Base-by-base conservation (phyloP, 2,888 invertebrate species). In the Eristalinus aeneus region DNA sequence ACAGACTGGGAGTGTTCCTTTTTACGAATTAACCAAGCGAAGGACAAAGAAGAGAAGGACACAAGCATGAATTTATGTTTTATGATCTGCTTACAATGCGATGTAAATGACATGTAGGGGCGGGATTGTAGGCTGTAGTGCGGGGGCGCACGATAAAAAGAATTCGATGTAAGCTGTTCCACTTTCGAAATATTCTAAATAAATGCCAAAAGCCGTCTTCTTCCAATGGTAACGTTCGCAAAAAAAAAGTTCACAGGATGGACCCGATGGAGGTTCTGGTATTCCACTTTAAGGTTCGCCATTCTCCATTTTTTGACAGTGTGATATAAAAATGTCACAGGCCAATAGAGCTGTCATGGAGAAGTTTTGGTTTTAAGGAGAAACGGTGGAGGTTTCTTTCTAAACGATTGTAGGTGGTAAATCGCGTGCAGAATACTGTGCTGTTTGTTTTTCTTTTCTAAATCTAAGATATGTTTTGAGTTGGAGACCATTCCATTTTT, bases 61-160 rank as follows among this genome's bases (percentile, higher is more conserved):
- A 71, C 67, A 74, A 75, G 83, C 74, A 78, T 84, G 75, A 84
- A 74, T 75, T 79, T 67, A 72, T 75, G 79, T 84, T 75, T 79
- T 75, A 84, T 75, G 69, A 78, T 71, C 58, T 83, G 83, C 83
- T 79, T 79, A 79, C 79, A 79, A 84, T 84, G 71, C 69, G 78
- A 78, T 78, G 84, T 61, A 72, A 84, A 84, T 69, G 77, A 65
- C 71, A 36, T 39, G 36, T 10, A 54, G 6, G 16, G n/a, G 27
- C 4, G 20, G 58, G n/a, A 16, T 46, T n/a, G n/a, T 6, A n/a
- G 11, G 32, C 11, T 16, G 9, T 54, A 5, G 1, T 22, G 20
- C 23, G n/a, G 11, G 9, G 27, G 53, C 53, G 61, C n/a, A 46
- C 56, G 56, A 56, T 67, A 73, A 67, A 79, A 73, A 67, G 46